Percentiles rank a stretch among this genome's conserved stretches.
Evolutionary conservation across 2,113 vertebrate genomes (phyloP).

Genomic region (Calonectris borealis): DNA sequence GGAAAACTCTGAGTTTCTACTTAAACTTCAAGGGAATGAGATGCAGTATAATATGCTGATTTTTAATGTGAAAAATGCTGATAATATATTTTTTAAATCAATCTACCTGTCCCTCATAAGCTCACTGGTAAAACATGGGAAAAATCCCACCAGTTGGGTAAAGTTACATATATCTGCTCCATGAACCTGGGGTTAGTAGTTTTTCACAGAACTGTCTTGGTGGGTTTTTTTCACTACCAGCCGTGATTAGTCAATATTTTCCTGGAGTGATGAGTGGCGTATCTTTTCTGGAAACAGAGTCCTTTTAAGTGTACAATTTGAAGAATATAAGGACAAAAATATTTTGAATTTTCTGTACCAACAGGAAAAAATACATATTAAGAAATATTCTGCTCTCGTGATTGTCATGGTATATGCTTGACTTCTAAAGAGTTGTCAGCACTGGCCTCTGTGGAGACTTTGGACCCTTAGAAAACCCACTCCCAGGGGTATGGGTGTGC

Average conservation of each 20-base stretch:
- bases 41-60: background rate
- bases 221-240: background rate
- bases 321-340: background rate
- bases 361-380: background rate
- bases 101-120: background rate
- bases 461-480: background rate
- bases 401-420: rapidly evolving
- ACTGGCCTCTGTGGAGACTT: background rate
- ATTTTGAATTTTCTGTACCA: background rate
- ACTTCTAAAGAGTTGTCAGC: background rate
- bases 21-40: background rate
- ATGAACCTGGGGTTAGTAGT: background rate
- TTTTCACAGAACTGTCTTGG: background rate
- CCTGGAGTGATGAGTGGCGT: background rate
- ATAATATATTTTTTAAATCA: background rate
- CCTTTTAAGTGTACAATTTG: background rate
- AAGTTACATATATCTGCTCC: background rate
- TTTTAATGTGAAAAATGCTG: background rate
- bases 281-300: background rate
- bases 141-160: background rate
- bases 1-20: background rate
- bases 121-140: background rate
- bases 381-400: background rate
- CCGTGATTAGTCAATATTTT: background rate
- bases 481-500: background rate